Evolutionary conservation across 2,113 vertebrate genomes (phyloP).

Genomic region (Protomyctophum bolini): DNA sequence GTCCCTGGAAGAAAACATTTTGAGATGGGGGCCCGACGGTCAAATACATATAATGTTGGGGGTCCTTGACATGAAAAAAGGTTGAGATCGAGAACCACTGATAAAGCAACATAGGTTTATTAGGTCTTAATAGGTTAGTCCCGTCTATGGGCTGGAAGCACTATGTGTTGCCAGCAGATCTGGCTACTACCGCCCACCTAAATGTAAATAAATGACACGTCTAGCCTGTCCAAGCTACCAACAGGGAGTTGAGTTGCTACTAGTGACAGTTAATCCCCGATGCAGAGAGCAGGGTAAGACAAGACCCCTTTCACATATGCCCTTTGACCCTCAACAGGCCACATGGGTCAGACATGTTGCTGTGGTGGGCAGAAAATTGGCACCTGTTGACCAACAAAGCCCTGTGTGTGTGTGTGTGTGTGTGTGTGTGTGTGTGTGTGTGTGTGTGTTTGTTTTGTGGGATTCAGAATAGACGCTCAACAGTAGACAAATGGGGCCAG

Average conservation of each 20-base stretch:
- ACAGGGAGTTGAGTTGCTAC: slow-evolving; percentile 15
- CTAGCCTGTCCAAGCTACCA: slow-evolving; percentile 2
- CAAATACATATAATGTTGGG: too few relatives aligned
- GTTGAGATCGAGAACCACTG: too few relatives aligned
- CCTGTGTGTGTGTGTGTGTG: neutral
- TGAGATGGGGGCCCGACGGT: too few relatives aligned
- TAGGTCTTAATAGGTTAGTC: too few relatives aligned
- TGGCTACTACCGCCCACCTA: neutral
- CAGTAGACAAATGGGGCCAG: slow-evolving; percentile 31
- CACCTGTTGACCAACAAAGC: slow-evolving; percentile 26
- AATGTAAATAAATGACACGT: neutral
- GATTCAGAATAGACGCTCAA: slow-evolving; percentile 23
- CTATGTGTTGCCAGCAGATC: neutral
- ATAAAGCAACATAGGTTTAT: too few relatives aligned
- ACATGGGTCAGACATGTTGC: slow-evolving; percentile 43
- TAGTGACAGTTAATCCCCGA: slow-evolving; percentile 8
- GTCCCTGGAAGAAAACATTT: too few relatives aligned
- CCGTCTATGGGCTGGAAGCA: too few relatives aligned
- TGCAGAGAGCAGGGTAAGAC: slow-evolving; percentile 28
- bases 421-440: slow-evolving; percentile 1
- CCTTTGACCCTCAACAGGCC: slow-evolving; percentile 26
- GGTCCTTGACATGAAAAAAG: too few relatives aligned
- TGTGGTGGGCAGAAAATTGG: slow-evolving; percentile 51
- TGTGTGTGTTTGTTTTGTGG: neutral
- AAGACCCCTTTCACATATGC: slow-evolving; percentile 31